Conservation (phyloP, 2,113 vertebrate genomes). For the Mionectes macconnelli region DNA sequence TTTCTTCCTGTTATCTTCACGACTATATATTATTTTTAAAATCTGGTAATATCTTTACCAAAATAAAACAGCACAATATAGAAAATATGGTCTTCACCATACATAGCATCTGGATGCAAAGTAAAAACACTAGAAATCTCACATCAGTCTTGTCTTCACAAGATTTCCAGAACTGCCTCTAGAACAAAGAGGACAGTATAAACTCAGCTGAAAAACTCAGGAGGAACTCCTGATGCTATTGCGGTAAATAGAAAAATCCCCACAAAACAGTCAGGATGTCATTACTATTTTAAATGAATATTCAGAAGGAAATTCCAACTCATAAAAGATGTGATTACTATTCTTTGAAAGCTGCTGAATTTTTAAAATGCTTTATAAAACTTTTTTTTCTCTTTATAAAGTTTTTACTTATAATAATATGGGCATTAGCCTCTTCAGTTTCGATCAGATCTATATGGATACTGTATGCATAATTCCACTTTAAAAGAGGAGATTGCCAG, state of each 20-base stretch:
- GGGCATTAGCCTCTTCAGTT: not conserved
- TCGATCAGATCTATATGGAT: not conserved
- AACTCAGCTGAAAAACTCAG: not conserved
- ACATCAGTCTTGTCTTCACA: not conserved
- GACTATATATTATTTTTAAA: not conserved
- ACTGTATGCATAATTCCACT: slow-evolving; percentile 12
- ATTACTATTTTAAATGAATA: not conserved
- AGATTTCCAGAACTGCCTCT: not conserved
- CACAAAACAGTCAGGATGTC: not conserved
- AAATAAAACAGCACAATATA: not conserved
- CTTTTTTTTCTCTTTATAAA: not conserved
- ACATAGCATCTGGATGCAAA: not conserved
- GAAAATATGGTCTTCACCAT: not conserved
- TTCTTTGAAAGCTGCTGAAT: not conserved
- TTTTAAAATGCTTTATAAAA: not conserved
- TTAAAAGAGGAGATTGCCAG: slow-evolving; percentile 14
- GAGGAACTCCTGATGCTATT: not conserved
- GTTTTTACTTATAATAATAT: not conserved
- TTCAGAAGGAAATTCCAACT: not conserved
- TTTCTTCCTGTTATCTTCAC: not conserved
- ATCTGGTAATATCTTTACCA: not conserved
- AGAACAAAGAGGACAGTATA: not conserved
- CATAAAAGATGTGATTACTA: not conserved
- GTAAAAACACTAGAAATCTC: not conserved
- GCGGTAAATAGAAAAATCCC: not conserved